Evolutionary conservation across 2,888 invertebrate genomes (phyloP).

Genomic region (Dolichomitus sp.): DNA sequence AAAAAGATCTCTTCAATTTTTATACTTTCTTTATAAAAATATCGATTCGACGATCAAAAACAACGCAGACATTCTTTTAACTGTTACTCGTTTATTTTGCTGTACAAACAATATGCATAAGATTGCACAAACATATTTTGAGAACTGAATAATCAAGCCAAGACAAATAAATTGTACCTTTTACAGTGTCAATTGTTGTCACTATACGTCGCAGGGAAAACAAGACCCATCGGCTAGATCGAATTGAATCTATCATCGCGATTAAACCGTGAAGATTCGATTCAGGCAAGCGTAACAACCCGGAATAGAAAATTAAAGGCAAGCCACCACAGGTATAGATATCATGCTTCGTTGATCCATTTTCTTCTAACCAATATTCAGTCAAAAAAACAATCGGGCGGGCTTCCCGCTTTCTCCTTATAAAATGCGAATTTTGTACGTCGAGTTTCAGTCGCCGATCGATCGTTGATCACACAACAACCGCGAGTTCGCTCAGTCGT

Average conservation of each 20-base stretch:
- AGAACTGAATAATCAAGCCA: neutral
- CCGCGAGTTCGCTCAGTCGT: neutral
- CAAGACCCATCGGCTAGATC: neutral
- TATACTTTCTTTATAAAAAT: neutral
- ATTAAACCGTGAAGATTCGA: conserved; percentile 69
- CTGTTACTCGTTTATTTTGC: neutral
- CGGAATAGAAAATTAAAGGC: conserved; percentile 58
- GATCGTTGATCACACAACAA: conserved; percentile 13
- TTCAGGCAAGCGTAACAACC: conserved; percentile 68
- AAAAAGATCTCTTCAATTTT: no score
- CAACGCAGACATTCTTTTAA: no score
- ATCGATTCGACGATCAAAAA: no score
- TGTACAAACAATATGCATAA: neutral
- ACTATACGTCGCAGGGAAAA: neutral
- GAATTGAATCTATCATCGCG: neutral
- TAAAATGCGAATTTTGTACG: conserved; percentile 66
- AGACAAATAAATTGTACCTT: neutral
- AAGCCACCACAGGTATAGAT: neutral
- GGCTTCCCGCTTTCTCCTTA: conserved; percentile 65
- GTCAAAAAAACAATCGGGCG: conserved; percentile 6
- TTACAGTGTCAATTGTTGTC: neutral
- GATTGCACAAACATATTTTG: neutral
- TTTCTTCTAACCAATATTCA: conserved; percentile 57
- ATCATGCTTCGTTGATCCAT: conserved; percentile 53
- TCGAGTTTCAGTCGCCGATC: conserved; percentile 48